Evolutionary conservation across 2,797 vertebrate genomes (phyloP).

Genomic region (Eulemur coronatus): DNA sequence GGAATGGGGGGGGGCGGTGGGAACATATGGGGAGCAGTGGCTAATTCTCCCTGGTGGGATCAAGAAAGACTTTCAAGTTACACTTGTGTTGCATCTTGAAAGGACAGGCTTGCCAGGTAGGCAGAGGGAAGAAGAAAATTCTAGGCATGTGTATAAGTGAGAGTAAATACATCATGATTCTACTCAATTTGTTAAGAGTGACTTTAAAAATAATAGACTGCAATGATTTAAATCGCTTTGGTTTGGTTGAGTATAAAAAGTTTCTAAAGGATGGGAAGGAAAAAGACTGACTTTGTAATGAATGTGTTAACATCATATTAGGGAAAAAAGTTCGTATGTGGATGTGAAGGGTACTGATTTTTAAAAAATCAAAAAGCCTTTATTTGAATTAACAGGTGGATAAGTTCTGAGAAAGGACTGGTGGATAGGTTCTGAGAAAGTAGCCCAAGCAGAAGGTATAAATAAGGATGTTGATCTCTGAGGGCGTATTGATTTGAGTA

Average conservation of each 20-base stretch:
- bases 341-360: background rate
- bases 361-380: background rate
- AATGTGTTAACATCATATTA: background rate
- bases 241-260: background rate
- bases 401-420: slow-evolving; percentile 11
- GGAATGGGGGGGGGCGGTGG: background rate
- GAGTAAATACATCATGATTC: background rate
- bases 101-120: background rate
- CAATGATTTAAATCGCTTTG: background rate
- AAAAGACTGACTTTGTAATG: slow-evolving; percentile 9
- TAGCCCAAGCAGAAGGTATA: background rate
- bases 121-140: background rate
- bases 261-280: background rate
- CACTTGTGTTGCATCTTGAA: background rate
- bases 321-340: background rate
- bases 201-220: background rate
- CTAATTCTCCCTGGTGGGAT: background rate
- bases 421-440: background rate
- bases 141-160: background rate
- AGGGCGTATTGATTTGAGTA: slow-evolving; percentile 31
- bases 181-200: background rate
- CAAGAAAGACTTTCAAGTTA: background rate
- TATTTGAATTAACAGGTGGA: slow-evolving; percentile 11
- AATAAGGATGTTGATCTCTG: background rate
- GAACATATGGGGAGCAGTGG: background rate